phyloP scores from a whole-genome alignment of 2,113 vertebrate species.

The Caranx melampygus region DNA sequence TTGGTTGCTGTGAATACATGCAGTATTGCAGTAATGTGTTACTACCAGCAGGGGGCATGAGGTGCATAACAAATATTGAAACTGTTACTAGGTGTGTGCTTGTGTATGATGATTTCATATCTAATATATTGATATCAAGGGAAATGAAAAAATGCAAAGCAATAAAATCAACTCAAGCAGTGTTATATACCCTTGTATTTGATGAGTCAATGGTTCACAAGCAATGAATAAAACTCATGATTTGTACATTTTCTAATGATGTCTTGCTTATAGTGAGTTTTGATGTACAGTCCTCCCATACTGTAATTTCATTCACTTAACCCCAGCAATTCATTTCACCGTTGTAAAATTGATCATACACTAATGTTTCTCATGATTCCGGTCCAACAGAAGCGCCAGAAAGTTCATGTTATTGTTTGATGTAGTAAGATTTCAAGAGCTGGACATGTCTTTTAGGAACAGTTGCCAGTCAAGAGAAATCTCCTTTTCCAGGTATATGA shows the following conservation, averaged over 20 bases:
- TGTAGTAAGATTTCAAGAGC: conserved; percentile 34
- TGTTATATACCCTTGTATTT: conserved; percentile 76
- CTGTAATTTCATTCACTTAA: conserved; percentile 41
- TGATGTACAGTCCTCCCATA: conserved; percentile 39
- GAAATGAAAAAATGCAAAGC: conserved; percentile 33
- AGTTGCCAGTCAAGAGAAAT: conserved; percentile 21
- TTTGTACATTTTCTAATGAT: conserved; percentile 60
- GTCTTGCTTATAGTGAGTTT: conserved; percentile 29
- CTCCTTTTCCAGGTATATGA: conserved; percentile 13
- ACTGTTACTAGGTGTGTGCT: conserved; percentile 11
- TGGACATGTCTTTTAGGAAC: conserved; percentile 9
- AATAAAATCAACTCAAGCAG: conserved; percentile 50
- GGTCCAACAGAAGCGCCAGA: conserved; percentile 9
- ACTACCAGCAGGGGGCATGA: conserved; percentile 56
- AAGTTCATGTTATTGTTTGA: conserved; percentile 9
- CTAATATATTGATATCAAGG: conserved; percentile 18
- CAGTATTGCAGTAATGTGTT: background rate
- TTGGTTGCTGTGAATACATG: background rate
- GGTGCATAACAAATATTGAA: conserved; percentile 18
- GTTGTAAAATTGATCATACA: conserved; percentile 25
- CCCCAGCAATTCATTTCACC: conserved; percentile 37
- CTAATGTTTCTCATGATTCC: conserved; percentile 21
- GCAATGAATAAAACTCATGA: conserved; percentile 65
- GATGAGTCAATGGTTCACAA: conserved; percentile 71
- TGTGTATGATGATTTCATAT: conserved; percentile 31